Evolutionary conservation across 2,797 vertebrate genomes (phyloP), one percentile per base, ranked within the genome.

Genomic region (Nasua narica): DNA sequence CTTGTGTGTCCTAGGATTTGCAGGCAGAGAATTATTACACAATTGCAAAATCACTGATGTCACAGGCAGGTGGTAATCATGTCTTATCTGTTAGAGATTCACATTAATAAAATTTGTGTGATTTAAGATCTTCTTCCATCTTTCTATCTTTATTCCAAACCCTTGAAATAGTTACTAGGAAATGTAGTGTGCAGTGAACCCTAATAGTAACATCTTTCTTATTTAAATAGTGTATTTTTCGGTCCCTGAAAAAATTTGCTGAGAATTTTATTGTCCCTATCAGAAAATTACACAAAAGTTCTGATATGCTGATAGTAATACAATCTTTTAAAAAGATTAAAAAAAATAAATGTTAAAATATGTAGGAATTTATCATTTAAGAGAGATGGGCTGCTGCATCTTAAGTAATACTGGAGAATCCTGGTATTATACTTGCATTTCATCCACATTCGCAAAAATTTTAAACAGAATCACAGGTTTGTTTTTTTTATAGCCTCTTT

Each of bases 1-100:
- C 82, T 60, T 92, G 4, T 93, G 86, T 93, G 78, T 94, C 86
- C 86, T 97, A 84, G 94, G 89, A 95, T 74, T 94, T 95, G 35
- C 83, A 97, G 77, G 87, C 83, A 97, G 79, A 96, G 35, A 96
- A 86, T 54, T 95, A 52, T 90, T 96, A 74, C 93, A 81, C 93
- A 96, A 1, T 70, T 95, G 83, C 83, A 96, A 93, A 90, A 81
- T 96, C 91, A 84, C 76, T 35, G 3, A 11, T 96, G 9, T 94
- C 78, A 72, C 79, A 94, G 96, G 93, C 88, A 92, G 88, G 88
- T 96, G 90, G 96, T 85, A 92, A 69, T 96, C 21, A 65, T 95
- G 78, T 95, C 78, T 25, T 94, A 58, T 96, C 91, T 95, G 1
- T 92, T 93, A 91, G 94, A 92, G 82, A 83, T 70, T 90, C 46